Conservation (phyloP, 2,113 vertebrate species). For the Solenodon paradoxus region DNA sequence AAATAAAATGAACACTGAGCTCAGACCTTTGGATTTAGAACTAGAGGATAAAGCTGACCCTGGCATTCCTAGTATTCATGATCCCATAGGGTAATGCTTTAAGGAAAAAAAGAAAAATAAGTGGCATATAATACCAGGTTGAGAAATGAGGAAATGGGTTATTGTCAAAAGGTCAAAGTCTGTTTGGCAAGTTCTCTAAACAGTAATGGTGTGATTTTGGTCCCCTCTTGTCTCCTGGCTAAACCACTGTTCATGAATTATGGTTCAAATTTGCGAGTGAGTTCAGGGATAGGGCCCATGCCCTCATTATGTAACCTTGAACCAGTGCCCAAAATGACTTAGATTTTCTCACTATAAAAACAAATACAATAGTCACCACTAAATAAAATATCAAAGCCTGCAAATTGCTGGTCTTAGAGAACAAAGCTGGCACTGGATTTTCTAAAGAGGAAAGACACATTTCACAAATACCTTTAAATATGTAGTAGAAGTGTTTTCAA, state of each 20-base stretch:
- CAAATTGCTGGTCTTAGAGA: neutral
- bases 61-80: neutral
- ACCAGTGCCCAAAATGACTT: constrained; percentile 21
- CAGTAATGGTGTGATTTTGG: neutral
- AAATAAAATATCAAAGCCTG: constrained; percentile 36
- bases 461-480: constrained; percentile 19
- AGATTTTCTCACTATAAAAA: constrained; percentile 28
- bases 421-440: constrained; percentile 19
- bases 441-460: constrained; percentile 46
- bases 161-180: neutral
- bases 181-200: constrained; percentile 22
- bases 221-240: neutral
- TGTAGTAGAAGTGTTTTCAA: neutral
- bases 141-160: constrained; percentile 30
- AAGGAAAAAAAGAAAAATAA: constrained; percentile 35
- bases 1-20: neutral
- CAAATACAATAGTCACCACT: constrained; percentile 19
- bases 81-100: neutral
- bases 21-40: neutral
- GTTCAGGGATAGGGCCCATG: constrained; percentile 10
- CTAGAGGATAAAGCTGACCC: neutral
- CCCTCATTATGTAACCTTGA: constrained; percentile 24
- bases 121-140: neutral
- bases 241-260: neutral
- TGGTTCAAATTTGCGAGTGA: neutral